Evolutionary conservation across 2,797 vertebrate species (phyloP).

Genomic region (Ficedula albicollis): DNA sequence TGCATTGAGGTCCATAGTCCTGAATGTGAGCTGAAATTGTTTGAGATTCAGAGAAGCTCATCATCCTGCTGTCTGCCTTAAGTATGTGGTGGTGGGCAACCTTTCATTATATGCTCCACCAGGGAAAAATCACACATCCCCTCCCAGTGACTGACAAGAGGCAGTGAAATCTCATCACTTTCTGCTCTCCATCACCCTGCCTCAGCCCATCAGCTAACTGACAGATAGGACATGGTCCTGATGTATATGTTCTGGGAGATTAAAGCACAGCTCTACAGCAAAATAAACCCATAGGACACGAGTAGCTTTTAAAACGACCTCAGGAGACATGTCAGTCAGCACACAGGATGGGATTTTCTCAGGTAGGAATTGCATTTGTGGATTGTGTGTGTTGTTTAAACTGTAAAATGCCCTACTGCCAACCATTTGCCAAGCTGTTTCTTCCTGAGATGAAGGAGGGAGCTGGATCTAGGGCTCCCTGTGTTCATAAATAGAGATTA

Average conservation of each 20-base stretch:
- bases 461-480: not conserved
- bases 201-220: slow-evolving; percentile 20
- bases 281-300: slow-evolving; percentile 41
- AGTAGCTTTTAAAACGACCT: slow-evolving; percentile 39
- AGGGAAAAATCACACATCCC: not conserved
- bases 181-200: slow-evolving; percentile 8
- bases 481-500: not conserved
- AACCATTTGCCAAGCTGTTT: not conserved
- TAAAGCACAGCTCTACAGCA: slow-evolving; percentile 13
- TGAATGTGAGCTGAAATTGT: not conserved
- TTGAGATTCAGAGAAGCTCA: slow-evolving; percentile 12
- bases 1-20: not conserved
- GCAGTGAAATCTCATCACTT: not conserved
- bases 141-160: slow-evolving; percentile 10
- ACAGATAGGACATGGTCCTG: not conserved
- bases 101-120: not conserved
- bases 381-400: slow-evolving; percentile 6
- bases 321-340: not conserved
- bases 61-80: not conserved
- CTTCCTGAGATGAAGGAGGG: not conserved
- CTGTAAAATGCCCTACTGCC: not conserved
- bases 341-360: slow-evolving; percentile 23
- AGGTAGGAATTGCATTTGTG: not conserved
- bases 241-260: slow-evolving; percentile 12
- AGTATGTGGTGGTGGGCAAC: not conserved